A percentile compares a stretch with the other conserved stretches of the same genome.
Evolutionary conservation across 1,140 invertebrate genomes (phyloP).

Genomic region (Trichogramma pretiosum): DNA sequence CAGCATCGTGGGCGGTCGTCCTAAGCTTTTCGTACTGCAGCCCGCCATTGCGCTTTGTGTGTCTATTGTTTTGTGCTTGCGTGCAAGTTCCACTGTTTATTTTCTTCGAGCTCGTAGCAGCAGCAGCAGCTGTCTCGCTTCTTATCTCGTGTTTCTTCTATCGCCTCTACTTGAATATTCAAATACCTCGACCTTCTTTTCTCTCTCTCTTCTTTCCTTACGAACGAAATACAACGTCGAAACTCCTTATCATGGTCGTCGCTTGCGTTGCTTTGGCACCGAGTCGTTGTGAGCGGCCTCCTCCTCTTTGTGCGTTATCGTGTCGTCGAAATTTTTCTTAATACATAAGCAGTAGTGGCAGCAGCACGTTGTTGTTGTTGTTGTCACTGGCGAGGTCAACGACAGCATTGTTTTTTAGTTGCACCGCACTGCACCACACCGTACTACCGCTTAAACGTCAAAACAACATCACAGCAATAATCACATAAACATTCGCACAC

Average conservation of each 20-base stretch:
- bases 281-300: not conserved
- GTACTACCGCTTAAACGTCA: too few relatives aligned
- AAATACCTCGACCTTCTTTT: constrained; percentile 3
- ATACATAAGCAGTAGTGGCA: too few relatives aligned
- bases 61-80: constrained; percentile 8
- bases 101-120: too few relatives aligned
- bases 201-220: not conserved
- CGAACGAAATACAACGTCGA: not conserved
- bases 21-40: constrained; percentile 39
- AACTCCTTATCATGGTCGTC: constrained; percentile 1
- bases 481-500: too few relatives aligned
- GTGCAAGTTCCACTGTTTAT: not conserved
- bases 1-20: constrained; percentile 63
- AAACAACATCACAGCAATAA: too few relatives aligned
- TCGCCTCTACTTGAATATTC: too few relatives aligned
- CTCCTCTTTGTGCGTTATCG: too few relatives aligned
- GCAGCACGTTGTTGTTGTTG: not conserved
- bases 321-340: not conserved
- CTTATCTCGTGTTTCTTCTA: too few relatives aligned
- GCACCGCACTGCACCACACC: too few relatives aligned
- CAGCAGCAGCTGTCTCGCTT: too few relatives aligned
- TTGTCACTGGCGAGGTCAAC: not conserved
- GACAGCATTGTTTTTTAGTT: too few relatives aligned
- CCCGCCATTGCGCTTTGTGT: constrained; percentile 27
- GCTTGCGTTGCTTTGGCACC: not conserved